Base-by-base conservation (phyloP, 1,140 invertebrate genomes). In the Hycleus cichorii region DNA sequence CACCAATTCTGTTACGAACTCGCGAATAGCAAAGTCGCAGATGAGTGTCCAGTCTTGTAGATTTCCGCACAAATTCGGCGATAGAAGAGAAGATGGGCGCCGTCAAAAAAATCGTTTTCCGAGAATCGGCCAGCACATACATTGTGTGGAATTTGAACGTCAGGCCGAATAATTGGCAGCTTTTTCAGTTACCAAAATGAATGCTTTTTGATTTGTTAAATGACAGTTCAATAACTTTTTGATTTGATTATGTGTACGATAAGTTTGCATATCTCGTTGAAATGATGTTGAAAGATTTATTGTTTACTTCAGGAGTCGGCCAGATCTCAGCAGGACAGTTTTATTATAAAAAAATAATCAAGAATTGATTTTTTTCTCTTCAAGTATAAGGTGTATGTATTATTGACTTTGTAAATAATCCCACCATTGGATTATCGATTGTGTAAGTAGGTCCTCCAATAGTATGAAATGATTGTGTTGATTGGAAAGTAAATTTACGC, bases 151-250 rank as follows among this genome's bases (percentile, higher is more conserved):
- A 4, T 42, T 42, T 11, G 3, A 42, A 38, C 52, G 43, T 55
- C 52, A 55, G 45, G 27, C 40, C 45, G 47, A 55, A 55, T 55
- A 46, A 55, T 55, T 55, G 51, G 51, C 51, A 53, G 51, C 52
- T 46, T 11, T 60, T 60, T 60, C 40, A 53, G 47, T 57, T 32
- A 32, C 32, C 32, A 32, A 32, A 5, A 32, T 32, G 32, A 32
- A 32, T 32, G 32, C 7, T 32, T 32, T 32, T 32, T 32, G 32
- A 32, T 32, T 32, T 32, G 32, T 49, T 53, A 48, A 61, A 49
- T 61, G 59, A 61, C 59, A 61, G 59, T 61, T 57, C 59, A 61
- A 61, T 61, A 61, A 61, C 54, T 61, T 61, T 42, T 61, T 57
- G 46, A 61, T 57, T 57, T 53, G 54, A 61, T 61, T 57, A 61